A percentile compares a stretch with the other conserved stretches of the same genome.
Conservation (phyloP, 2,113 vertebrate species). For the Tor tambroides region DNA sequence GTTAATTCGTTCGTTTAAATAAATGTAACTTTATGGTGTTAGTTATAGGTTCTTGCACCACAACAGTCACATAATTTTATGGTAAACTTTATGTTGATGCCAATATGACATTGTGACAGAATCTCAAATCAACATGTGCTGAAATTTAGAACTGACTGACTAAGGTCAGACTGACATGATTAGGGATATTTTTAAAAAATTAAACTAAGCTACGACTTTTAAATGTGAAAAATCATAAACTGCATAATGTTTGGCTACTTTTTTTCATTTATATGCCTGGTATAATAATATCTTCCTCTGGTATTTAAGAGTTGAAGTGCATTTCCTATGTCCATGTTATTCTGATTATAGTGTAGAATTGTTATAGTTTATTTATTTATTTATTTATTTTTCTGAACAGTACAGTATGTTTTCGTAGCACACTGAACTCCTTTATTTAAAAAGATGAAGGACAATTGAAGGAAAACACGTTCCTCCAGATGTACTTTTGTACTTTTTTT, state of each 20-base stretch:
- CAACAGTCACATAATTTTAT: too few relatives aligned
- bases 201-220: not conserved
- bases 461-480: too few relatives aligned
- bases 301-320: not conserved
- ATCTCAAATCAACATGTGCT: not conserved
- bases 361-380: too few relatives aligned
- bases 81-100: not conserved
- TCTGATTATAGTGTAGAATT: not conserved
- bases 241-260: not conserved
- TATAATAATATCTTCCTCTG: not conserved
- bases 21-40: too few relatives aligned
- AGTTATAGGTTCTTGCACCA: too few relatives aligned
- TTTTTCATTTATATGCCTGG: not conserved
- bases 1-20: too few relatives aligned
- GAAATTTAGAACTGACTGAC: not conserved
- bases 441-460: not conserved
- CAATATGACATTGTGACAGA: not conserved
- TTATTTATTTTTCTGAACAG: not conserved
- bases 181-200: not conserved
- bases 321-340: not conserved
- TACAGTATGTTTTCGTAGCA: not conserved
- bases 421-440: not conserved
- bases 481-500: not conserved
- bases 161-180: not conserved
- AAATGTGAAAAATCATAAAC: not conserved